Conservation (phyloP, 2,888 invertebrate genomes). For the Andrena bicolor region DNA sequence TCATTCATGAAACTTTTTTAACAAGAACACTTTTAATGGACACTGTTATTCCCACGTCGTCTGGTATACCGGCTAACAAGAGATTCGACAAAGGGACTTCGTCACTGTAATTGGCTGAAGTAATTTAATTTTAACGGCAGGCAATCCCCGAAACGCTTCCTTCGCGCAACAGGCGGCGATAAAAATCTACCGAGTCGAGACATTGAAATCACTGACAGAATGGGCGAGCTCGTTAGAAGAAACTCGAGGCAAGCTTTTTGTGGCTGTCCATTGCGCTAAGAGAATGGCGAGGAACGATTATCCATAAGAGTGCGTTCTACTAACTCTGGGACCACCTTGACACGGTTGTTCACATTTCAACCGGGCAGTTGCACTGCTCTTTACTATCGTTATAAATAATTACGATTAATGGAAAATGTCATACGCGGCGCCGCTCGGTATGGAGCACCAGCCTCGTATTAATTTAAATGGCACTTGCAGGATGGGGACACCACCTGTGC, state of each 20-base stretch:
- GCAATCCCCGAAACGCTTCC: background rate
- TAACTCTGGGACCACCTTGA: constrained; percentile 54
- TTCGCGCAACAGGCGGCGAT: background rate
- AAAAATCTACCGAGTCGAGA: background rate
- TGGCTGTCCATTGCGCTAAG: constrained; percentile 28
- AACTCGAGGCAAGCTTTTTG: constrained; percentile 39
- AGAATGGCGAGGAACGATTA: constrained; percentile 60
- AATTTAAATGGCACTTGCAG: constrained; percentile 7
- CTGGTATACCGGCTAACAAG: background rate
- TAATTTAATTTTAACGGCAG: background rate
- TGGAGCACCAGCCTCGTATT: background rate
- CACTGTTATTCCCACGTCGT: no score
- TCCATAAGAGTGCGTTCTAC: constrained; percentile 59
- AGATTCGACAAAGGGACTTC: no score
- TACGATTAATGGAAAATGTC: constrained; percentile 24
- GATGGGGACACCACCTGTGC: background rate
- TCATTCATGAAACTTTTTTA: no score
- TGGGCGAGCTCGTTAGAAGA: constrained; percentile 31
- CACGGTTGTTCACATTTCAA: constrained; percentile 54
- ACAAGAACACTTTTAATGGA: no score
- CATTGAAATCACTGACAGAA: constrained; percentile 24
- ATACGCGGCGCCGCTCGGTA: no score
- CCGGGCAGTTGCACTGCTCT: constrained; percentile 23
- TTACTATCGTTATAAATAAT: constrained; percentile 39
- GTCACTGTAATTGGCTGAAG: background rate